A percentile compares a stretch with the other conserved stretches of the same genome.
These are phyloP conservation scores for Notothenia coriiceps DNA, from an alignment of 2,113 vertebrate species.

Conservation along the genomic window DNA sequence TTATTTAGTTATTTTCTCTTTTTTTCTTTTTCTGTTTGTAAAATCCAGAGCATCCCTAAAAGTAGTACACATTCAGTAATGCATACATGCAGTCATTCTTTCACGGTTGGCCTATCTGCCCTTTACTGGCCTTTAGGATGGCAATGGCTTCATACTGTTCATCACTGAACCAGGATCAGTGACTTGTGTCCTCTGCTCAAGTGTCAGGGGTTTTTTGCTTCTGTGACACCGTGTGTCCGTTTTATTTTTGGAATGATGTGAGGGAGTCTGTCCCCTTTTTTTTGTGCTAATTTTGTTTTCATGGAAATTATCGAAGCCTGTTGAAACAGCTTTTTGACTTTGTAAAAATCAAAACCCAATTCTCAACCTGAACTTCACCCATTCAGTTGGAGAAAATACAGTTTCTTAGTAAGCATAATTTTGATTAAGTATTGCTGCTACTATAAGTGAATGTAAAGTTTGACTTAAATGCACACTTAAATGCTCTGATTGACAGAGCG, in stretches of 20 bases:
- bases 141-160: background rate
- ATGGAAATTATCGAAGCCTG: background rate
- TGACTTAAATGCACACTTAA: conserved; percentile 29
- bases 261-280: conserved; percentile 2
- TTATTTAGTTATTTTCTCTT: conserved; percentile 51
- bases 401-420: background rate
- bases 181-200: conserved; percentile 43
- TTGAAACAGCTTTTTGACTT: background rate
- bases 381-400: conserved; percentile 1
- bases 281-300: conserved; percentile 21
- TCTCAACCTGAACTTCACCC: background rate
- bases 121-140: conserved; percentile 30
- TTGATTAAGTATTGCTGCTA: background rate
- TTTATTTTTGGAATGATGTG: conserved; percentile 33
- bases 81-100: conserved; percentile 6
- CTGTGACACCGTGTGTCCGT: conserved; percentile 55
- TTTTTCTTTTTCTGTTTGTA: background rate
- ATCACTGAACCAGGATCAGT: conserved; percentile 34
- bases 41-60: conserved; percentile 14
- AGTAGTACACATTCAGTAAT: background rate
- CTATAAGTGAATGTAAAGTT: conserved; percentile 5
- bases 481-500: conserved; percentile 17
- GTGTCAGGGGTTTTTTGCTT: conserved; percentile 44
- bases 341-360: background rate
- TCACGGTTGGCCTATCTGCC: conserved; percentile 1